Conservation (phyloP, 2,113 vertebrate genomes). For the Pontoporia blainvillei region DNA sequence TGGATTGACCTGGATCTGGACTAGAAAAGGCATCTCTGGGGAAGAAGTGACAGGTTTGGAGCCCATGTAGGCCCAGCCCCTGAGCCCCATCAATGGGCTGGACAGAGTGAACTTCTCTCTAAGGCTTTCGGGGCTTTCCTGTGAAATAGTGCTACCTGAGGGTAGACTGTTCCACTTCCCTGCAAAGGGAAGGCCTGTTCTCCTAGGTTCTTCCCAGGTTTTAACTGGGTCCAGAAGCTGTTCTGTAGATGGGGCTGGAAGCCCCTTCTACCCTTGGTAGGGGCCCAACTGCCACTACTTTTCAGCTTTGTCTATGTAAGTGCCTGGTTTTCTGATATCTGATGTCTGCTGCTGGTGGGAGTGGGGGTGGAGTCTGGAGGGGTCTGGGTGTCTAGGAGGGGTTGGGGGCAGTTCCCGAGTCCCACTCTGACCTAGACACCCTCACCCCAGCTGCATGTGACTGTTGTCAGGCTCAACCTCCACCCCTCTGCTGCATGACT, state of each 20-base stretch:
- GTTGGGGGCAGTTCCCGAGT: rapidly evolving
- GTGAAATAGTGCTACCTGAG: background rate
- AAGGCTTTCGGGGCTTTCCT: background rate
- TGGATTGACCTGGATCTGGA: background rate
- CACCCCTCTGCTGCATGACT: rapidly evolving
- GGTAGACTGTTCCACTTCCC: background rate
- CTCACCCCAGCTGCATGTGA: background rate
- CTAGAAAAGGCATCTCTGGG: background rate
- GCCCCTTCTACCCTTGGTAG: background rate
- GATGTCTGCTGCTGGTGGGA: too few relatives aligned
- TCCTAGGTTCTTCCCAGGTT: background rate
- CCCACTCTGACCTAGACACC: too few relatives aligned
- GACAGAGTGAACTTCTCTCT: background rate
- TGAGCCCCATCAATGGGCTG: background rate
- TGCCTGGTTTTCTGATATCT: background rate
- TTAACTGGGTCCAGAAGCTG: background rate
- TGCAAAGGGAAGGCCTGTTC: background rate
- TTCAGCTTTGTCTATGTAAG: background rate
- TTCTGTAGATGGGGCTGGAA: background rate
- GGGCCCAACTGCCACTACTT: background rate
- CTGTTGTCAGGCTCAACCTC: background rate
- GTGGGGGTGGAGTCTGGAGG: background rate
- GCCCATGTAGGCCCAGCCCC: background rate
- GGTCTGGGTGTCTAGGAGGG: background rate
- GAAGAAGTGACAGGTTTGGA: background rate